Evolutionary conservation across 1,140 invertebrate species (phyloP), one percentile per base, ranked within the genome.

Genomic region (Arctopsyche grandis): DNA sequence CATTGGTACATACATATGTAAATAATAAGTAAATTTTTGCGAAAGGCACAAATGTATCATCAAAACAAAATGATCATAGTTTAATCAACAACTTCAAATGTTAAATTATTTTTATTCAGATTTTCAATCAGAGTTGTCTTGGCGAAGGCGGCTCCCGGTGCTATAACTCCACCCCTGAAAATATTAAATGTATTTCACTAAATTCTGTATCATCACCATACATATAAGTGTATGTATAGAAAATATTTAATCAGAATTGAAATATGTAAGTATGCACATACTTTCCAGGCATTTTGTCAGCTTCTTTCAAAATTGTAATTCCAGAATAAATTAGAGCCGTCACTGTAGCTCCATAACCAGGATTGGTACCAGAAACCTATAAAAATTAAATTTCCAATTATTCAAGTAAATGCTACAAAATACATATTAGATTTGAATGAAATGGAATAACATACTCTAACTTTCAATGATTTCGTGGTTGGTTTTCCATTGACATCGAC

Each of bases 301-400:
- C 86, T 85, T 98, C 95, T 48, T 91, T 91, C 0, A 98, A 87
- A 78, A 98, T 89, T 12, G 91, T 94, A 63, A 96, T 81, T 0
- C 92, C 97, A 69, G 92, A 89, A 75, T 93, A 89, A 1, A 97
- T 84, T 78, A 96, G 84, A 69, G 90, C 89, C n/a, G 90, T 91
- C 44, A 92, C 92, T 0, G 97, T 98, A 0, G 92, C 90, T 5
- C 94, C 92, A 88, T 98, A 99, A 58, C 93, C 96, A 19, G 95
- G 93, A 88, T 97, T 94, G 71, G 83, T 84, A 16, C 91, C 92
- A 0, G 86, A 86, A 19, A 93, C 87, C 87, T 87, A 83, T 26
- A 12, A 66, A 21, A 78, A 79, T 29, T 48, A 43, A 60, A 66
- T n/a, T n/a, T n/a, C n/a, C n/a, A n/a, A n/a, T n/a, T n/a, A n/a